Percentiles rank a stretch among this genome's conserved stretches.
Evolutionary conservation across 2,888 invertebrate species (phyloP).

Genomic region (Aphodius sticticus): DNA sequence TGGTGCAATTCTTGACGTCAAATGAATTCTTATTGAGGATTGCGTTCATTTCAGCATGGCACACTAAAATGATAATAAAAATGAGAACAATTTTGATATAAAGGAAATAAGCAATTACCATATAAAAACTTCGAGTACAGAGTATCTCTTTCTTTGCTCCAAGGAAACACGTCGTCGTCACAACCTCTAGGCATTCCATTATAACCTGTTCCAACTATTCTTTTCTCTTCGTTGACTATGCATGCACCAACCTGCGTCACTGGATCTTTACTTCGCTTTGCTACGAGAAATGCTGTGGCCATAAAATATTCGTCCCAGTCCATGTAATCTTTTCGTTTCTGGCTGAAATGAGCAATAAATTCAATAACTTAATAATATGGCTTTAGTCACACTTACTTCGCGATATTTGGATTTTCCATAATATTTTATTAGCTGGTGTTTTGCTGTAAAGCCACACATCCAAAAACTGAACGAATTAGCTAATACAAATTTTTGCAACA

Average conservation of each 20-base stretch:
- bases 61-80: slow-evolving; percentile 68
- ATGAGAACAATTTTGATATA: neutral
- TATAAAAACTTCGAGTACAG: slow-evolving; percentile 85
- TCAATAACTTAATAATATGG: neutral
- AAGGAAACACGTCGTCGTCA: slow-evolving; percentile 87
- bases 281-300: slow-evolving; percentile 89
- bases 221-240: slow-evolving; percentile 85
- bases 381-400: neutral
- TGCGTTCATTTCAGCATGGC: slow-evolving; percentile 98
- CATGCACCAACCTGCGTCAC: slow-evolving; percentile 94
- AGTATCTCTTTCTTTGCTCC: slow-evolving; percentile 73
- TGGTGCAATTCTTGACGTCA: slow-evolving; percentile 78
- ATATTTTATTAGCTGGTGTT: neutral
- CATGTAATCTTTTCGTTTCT: slow-evolving; percentile 73
- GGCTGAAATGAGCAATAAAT: slow-evolving; percentile 36
- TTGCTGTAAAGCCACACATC: neutral
- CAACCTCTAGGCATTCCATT: slow-evolving; percentile 97
- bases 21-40: slow-evolving; percentile 88
- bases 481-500: slow-evolving; percentile 6
- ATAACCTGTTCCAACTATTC: slow-evolving; percentile 93
- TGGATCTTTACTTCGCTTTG: slow-evolving; percentile 96
- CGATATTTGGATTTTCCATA: neutral
- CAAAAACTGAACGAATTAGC: neutral
- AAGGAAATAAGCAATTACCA: slow-evolving; percentile 65
- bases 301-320: slow-evolving; percentile 96